Evolutionary conservation across 2,113 vertebrate species (phyloP), one percentile per base, ranked within the genome.

Genomic region (Takifugu bimaculatus): DNA sequence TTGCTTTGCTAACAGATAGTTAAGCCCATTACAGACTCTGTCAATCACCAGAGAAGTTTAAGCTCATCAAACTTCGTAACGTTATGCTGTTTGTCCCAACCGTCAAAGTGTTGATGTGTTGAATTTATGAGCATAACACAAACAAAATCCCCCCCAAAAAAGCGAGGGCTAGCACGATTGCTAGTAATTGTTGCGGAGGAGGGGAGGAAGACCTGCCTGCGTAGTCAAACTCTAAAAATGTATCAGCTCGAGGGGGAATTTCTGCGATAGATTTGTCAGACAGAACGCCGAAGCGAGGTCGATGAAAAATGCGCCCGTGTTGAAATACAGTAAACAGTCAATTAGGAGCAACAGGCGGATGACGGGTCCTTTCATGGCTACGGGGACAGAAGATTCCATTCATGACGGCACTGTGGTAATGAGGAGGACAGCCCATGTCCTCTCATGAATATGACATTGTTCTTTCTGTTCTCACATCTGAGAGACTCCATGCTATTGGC

Each of bases 381-480:
- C 74, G 60, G 63, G 77, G 84, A 89, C 87, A 87, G 83, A 90
- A 88, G 85, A 78, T 66, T 75, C 83, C 86, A 89, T 91, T 91
- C 86, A 90, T 77, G 75, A 64, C 88, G 72, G 77, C 62, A 81
- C 69, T 50, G 74, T 82, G 83, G 81, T 92, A 92, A 90, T 88
- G 91, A 91, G 87, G 72, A 87, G 80, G 64, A 79, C 83, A 79
- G 81, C 70, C 80, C 76, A 73, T 84, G 83, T 90, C 74, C 35
- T 63, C 75, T 75, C 79, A 89, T 91, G 86, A 91, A 91, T 90
- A 88, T 89, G 82, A 85, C 87, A 90, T 90, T 91, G 90, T 91
- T 90, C 81, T 85, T 78, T 63, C 65, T 82, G 70, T 85, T 82
- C 76, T 77, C 78, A 54, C 73, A 86, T 88, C 79, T 85, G 80